Percentiles rank a stretch among this genome's conserved stretches.
Evolutionary conservation across 2,888 invertebrate genomes (phyloP).

Genomic region (Pristionchus fissidentatus): DNA sequence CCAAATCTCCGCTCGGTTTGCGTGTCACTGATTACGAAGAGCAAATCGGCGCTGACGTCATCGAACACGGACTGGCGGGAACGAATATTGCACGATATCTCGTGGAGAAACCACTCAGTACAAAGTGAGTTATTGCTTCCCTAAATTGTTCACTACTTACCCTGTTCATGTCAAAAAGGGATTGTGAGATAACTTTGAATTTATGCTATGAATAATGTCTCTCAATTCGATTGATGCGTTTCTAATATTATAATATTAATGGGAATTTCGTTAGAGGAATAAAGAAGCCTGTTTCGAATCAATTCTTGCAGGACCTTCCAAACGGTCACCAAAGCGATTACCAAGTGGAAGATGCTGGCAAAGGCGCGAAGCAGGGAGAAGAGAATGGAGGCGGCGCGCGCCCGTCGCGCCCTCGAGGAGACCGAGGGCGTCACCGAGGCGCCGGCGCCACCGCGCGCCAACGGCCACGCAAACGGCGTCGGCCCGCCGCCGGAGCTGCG

Average conservation of each 20-base stretch:
- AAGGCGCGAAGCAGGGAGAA: conserved; percentile 53
- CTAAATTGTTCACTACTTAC: not conserved
- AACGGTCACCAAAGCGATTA: conserved; percentile 69
- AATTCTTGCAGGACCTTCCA: conserved; percentile 63
- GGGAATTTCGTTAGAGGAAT: not conserved
- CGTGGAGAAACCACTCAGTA: conserved; percentile 65
- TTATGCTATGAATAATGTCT: not conserved
- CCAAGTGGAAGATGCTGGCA: conserved; percentile 69
- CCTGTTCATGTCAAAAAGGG: not conserved
- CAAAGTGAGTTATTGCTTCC: too few species aligned
- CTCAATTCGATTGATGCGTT: not conserved
- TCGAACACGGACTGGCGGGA: conserved; percentile 73
- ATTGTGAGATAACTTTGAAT: not conserved
- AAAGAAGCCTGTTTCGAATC: not conserved
- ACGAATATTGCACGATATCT: conserved; percentile 67
- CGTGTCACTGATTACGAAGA: conserved; percentile 75
- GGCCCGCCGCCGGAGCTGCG: not conserved
- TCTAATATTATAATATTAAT: not conserved
- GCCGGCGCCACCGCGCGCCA: not conserved
- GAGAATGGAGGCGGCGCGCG: conserved; percentile 44
- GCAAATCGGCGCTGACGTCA: conserved; percentile 75
- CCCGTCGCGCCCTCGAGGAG: conserved; percentile 12
- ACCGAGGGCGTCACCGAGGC: not conserved
- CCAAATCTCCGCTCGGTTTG: conserved; percentile 70
- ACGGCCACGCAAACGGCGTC: not conserved